Conservation (phyloP, 2,113 vertebrate species). For the Leptodactylus fuscus region DNA sequence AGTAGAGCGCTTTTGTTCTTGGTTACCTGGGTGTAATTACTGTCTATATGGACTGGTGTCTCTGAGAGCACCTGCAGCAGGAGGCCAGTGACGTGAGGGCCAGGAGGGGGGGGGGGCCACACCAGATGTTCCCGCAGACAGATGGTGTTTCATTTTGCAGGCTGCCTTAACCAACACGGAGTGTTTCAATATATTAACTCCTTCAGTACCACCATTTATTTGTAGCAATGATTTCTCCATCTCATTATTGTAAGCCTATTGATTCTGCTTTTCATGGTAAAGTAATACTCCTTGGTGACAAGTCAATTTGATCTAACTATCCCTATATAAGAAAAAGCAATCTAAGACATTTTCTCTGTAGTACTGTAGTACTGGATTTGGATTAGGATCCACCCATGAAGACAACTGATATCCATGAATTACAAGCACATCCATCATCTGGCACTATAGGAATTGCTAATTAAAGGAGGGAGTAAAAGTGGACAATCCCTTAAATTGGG, state of each 20-base stretch:
- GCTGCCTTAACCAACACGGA: conserved; percentile 27
- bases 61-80: conserved; percentile 53
- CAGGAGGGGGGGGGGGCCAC: neutral
- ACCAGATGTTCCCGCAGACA: conserved; percentile 59
- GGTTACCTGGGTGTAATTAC: conserved; percentile 52
- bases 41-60: conserved; percentile 33
- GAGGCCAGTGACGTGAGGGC: conserved; percentile 27
- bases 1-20: conserved; percentile 20
- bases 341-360: neutral
- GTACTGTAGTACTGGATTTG: neutral
- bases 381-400: neutral
- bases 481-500: neutral
- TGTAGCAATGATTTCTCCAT: too few relatives aligned
- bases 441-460: neutral
- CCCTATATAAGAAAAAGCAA: neutral
- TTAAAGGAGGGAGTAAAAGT: neutral
- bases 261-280: neutral
- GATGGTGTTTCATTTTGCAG: conserved; percentile 48
- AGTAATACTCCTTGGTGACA: too few relatives aligned
- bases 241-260: too few relatives aligned
- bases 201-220: conserved; percentile 5
- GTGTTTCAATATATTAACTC: conserved; percentile 41
- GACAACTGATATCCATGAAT: neutral
- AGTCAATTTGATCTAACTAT: neutral
- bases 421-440: neutral